Conservation (phyloP, 2,888 invertebrate species). For the Nyleta sp. region DNA sequence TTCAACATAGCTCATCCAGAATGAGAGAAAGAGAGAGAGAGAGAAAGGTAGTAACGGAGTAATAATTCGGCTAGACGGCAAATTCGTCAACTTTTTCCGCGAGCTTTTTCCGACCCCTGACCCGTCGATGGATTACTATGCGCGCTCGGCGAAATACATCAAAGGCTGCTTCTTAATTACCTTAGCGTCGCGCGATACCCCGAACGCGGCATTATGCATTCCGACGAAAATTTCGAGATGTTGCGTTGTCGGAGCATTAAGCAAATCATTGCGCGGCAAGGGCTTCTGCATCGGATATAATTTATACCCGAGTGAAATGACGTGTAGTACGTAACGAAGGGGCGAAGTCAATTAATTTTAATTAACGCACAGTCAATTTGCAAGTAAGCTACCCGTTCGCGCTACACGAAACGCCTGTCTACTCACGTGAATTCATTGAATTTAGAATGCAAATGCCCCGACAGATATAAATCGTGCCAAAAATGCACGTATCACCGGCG, state of each 20-base stretch:
- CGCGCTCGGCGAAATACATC: slow-evolving; percentile 44
- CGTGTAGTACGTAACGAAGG: slow-evolving; percentile 62
- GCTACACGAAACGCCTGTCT: slow-evolving; percentile 57
- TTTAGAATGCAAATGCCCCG: slow-evolving; percentile 57
- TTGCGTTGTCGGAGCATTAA: slow-evolving; percentile 67
- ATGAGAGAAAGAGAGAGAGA: too few species aligned
- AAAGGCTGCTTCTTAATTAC: slow-evolving; percentile 46
- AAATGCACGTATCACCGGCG: slow-evolving; percentile 35
- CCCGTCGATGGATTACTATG: slow-evolving; percentile 46
- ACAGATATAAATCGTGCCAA: slow-evolving; percentile 56
- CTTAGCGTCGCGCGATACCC: slow-evolving; percentile 41
- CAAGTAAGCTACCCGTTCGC: slow-evolving; percentile 64
- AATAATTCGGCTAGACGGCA: slow-evolving; percentile 39
- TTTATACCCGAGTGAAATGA: slow-evolving; percentile 71
- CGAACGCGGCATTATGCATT: slow-evolving; percentile 30
- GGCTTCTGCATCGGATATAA: slow-evolving; percentile 71
- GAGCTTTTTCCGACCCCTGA: neutral
- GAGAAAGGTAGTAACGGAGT: too few species aligned
- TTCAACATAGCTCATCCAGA: slow-evolving; percentile 31
- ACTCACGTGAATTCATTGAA: slow-evolving; percentile 58
- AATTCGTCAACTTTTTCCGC: slow-evolving; percentile 2
- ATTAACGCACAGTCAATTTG: slow-evolving; percentile 77
- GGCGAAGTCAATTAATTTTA: slow-evolving; percentile 77
- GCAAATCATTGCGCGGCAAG: too few species aligned
- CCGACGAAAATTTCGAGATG: slow-evolving; percentile 61